Base-by-base conservation (phyloP, 2,797 vertebrate genomes). In the Neoniphon sammara region DNA sequence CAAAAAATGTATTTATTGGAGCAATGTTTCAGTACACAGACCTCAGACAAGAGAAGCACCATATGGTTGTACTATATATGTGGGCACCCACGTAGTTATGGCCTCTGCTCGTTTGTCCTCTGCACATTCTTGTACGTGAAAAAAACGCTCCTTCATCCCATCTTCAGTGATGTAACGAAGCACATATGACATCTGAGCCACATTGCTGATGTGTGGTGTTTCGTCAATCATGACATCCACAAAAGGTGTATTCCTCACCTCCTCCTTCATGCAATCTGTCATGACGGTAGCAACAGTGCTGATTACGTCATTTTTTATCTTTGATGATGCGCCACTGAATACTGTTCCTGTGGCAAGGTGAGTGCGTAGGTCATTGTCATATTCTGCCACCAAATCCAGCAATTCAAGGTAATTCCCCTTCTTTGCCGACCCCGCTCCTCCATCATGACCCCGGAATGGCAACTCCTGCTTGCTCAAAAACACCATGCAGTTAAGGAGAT, bases 131-230 rank as follows among this genome's bases (percentile, higher is more conserved):
- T 9, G 8, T 34, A 34, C 34, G 5, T 34, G 34, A 34, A 34
- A 34, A 34, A 34, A 34, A 27, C 34, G 34, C 62, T 53, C 47
- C 31, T 54, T 54, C 47, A 54, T 15, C 30, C 64, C 30, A 66
- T 49, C 30, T 21, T 34, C 47, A 66, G 44, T 53, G 4, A 53
- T n/a, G 21, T 54, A 53, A 15, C 30, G n/a, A 30, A 66, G 30
- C 47, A 52, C 23, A 66, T 52, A 66, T 34, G 47, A 52, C 47
- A 66, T 66, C 31, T 66, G 63, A n/a, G 25, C 63, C 27, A 66
- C 20, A 14, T 66, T 66, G 63, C 47, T 66, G 21, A 66, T 66
- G 49, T 54, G 49, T 66, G 64, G 53, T 27, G 49, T 66, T 36
- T 54, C 49, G 36, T 66, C 25, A 18, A 66, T 27, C 47, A 66